Evolutionary conservation across 1,140 invertebrate genomes (phyloP).

Genomic region (Drosophila ogumai): DNA sequence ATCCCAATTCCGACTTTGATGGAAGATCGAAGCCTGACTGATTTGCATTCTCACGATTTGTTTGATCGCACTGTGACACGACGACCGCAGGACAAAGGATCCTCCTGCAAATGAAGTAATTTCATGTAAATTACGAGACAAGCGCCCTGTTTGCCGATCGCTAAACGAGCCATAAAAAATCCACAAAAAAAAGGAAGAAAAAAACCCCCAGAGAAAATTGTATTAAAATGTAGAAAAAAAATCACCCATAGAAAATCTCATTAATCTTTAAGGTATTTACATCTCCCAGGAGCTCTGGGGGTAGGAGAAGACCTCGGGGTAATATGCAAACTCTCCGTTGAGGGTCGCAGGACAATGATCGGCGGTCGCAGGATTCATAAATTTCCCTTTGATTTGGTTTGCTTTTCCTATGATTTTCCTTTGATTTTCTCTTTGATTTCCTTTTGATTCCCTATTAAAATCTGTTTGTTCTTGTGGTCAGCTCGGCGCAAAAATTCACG

Average conservation of each 20-base stretch:
- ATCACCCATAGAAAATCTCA: slow-evolving; percentile 66
- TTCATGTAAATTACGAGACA: slow-evolving; percentile 84
- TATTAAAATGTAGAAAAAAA: slow-evolving; percentile 22
- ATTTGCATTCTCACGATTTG: slow-evolving; percentile 56
- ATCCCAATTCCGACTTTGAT: slow-evolving; percentile 31
- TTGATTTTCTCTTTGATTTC: slow-evolving; percentile 20
- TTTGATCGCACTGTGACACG: slow-evolving; percentile 31
- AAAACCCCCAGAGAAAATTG: neutral
- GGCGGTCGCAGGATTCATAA: slow-evolving; percentile 56
- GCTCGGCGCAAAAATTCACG: slow-evolving; percentile 58
- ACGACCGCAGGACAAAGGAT: slow-evolving; percentile 18
- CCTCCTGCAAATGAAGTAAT: slow-evolving; percentile 75
- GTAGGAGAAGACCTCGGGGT: neutral
- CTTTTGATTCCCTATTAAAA: slow-evolving; percentile 59
- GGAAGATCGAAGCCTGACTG: slow-evolving; percentile 42
- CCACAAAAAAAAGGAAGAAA: slow-evolving; percentile 23
- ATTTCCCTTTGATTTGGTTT: slow-evolving; percentile 44
- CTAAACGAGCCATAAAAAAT: slow-evolving; percentile 81
- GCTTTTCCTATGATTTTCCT: neutral
- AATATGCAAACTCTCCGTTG: slow-evolving; percentile 63
- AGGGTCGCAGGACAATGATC: slow-evolving; percentile 56
- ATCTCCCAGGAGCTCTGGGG: slow-evolving; percentile 3
- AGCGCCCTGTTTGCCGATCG: slow-evolving; percentile 70
- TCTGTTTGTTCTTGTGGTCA: slow-evolving; percentile 64
- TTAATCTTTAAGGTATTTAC: slow-evolving; percentile 77